A percentile compares a stretch with the other conserved stretches of the same genome.
Conservation (phyloP, 2,888 invertebrate species). For the Horisme vitalbata region DNA sequence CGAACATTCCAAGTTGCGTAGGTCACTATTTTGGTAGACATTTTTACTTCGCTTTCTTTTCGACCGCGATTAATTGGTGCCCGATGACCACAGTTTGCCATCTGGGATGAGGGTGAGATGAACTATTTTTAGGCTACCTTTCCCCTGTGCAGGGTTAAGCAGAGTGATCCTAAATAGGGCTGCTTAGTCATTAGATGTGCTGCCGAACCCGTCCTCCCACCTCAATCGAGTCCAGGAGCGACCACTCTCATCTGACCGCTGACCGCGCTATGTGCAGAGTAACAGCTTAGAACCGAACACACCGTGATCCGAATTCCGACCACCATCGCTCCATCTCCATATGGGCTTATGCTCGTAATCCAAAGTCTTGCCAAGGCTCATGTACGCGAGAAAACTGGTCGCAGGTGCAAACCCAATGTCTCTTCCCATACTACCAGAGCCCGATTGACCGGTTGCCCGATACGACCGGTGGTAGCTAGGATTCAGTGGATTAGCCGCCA, state of each 20-base stretch:
- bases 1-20: slow-evolving; percentile 20
- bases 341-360: slow-evolving; percentile 12
- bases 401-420: slow-evolving; percentile 20
- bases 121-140: slow-evolving; percentile 6
- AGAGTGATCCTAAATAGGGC: slow-evolving; percentile 27
- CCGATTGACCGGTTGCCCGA: slow-evolving; percentile 5
- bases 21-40: no score
- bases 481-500: neutral
- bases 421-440: neutral
- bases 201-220: slow-evolving; percentile 6
- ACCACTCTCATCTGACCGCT: slow-evolving; percentile 32
- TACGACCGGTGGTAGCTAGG: slow-evolving; percentile 1
- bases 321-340: slow-evolving; percentile 25
- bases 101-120: slow-evolving; percentile 7
- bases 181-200: slow-evolving; percentile 9
- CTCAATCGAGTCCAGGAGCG: slow-evolving; percentile 30
- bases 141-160: slow-evolving; percentile 17
- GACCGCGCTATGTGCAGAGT: slow-evolving; percentile 34
- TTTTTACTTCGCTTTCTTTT: neutral
- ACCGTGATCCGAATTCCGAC: slow-evolving; percentile 19
- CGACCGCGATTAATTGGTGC: slow-evolving; percentile 18
- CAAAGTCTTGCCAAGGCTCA: slow-evolving; percentile 9
- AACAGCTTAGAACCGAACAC: slow-evolving; percentile 23
- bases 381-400: slow-evolving; percentile 29
- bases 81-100: slow-evolving; percentile 24